Conservation (phyloP, 2,888 invertebrate species). For the Deilephila elpenor region DNA sequence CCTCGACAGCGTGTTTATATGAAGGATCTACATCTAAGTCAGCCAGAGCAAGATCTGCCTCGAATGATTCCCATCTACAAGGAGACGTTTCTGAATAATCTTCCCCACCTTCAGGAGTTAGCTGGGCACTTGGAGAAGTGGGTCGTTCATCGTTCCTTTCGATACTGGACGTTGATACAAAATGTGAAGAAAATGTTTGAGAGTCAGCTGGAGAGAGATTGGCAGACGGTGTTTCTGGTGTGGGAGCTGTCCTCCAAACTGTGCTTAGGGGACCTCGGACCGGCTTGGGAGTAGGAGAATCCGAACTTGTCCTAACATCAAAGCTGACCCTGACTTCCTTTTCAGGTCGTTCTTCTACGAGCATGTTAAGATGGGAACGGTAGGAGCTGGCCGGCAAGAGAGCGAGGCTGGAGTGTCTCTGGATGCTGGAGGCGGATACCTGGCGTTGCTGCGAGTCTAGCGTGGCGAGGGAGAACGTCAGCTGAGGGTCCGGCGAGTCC, state of each 20-base stretch:
- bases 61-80: constrained; percentile 86
- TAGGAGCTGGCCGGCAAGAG: constrained; percentile 80
- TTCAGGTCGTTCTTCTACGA: constrained; percentile 76
- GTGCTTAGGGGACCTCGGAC: constrained; percentile 76
- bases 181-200: constrained; percentile 87
- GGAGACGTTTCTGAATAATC: constrained; percentile 76
- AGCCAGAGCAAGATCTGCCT: constrained; percentile 85
- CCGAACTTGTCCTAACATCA: constrained; percentile 70
- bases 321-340: constrained; percentile 80
- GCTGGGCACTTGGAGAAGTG: constrained; percentile 84
- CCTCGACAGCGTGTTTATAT: constrained; percentile 86
- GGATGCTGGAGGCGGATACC: constrained; percentile 85
- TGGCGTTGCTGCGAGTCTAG: constrained; percentile 85
- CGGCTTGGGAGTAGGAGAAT: constrained; percentile 67
- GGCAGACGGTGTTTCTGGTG: constrained; percentile 89
- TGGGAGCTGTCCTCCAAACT: constrained; percentile 79
- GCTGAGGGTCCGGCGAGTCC: constrained; percentile 90
- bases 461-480: constrained; percentile 87
- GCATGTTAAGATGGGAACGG: constrained; percentile 79
- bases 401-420: constrained; percentile 77
- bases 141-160: constrained; percentile 76
- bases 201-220: constrained; percentile 85
- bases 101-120: constrained; percentile 83
- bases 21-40: constrained; percentile 86
- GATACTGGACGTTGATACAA: constrained; percentile 82